phyloP scores from a whole-genome alignment of 1,140 invertebrate genomes.

The Chymomyza costata region DNA sequence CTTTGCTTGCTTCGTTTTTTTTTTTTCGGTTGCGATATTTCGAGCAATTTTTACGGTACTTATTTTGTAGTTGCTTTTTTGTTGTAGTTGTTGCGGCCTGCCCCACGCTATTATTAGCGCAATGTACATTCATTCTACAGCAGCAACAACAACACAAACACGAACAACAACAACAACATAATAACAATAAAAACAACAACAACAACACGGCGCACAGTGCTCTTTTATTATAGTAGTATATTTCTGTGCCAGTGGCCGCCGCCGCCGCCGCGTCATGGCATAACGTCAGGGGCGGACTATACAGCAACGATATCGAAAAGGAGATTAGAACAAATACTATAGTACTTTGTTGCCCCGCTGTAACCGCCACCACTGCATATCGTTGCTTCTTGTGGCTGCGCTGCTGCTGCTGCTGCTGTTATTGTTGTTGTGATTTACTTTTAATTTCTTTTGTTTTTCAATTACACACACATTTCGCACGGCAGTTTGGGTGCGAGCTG shows the following conservation, averaged over 20 bases:
- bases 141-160: constrained; percentile 29
- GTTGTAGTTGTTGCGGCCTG: constrained; percentile 37
- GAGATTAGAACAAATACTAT: too few species aligned
- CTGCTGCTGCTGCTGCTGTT: constrained; percentile 26
- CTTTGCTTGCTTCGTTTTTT: constrained; percentile 37
- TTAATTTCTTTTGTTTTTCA: constrained; percentile 25
- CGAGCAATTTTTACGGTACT: too few species aligned
- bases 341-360: too few species aligned
- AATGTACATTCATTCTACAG: constrained; percentile 32
- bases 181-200: too few species aligned
- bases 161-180: constrained; percentile 16
- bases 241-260: too few species aligned
- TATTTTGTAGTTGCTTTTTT: constrained; percentile 37
- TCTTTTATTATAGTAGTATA: constrained; percentile 20
- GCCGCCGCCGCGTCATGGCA: too few species aligned
- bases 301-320: too few species aligned
- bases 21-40: constrained; percentile 26
- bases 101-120: constrained; percentile 69
- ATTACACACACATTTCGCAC: constrained; percentile 36
- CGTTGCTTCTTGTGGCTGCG: constrained; percentile 24
- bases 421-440: constrained; percentile 34
- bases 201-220: too few species aligned
- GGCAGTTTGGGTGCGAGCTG: too few species aligned
- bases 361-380: too few species aligned
- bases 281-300: too few species aligned